Evolutionary conservation across 2,888 invertebrate genomes (phyloP), one percentile per base, ranked within the genome.

Genomic region (Parnassius apollo): DNA sequence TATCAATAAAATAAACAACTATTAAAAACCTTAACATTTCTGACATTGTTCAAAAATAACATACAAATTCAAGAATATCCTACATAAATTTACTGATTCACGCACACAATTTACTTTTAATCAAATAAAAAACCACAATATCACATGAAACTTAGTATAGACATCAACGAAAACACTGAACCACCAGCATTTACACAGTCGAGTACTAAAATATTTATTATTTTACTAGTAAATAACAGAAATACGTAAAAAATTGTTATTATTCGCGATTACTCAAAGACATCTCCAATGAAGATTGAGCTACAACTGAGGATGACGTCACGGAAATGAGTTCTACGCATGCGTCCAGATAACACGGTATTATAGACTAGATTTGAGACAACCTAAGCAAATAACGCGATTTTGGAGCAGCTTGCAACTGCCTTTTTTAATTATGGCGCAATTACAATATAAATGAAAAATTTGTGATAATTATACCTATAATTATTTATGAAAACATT

Each of bases 231-330:
- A 8, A 42, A 53, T 48, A 46, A 50, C 50, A 57, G n/a, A 52
- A 62, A 45, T 53, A 57, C 25, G 11, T 35, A 35, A 53, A 44
- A 12, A 12, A 46, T 49, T 62, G 53, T 57, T 57, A 53, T 52
- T 52, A 58, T 55, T 44, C 49, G 45, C 44, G 65, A 69, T 49
- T 42, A 22, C 61, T 74, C 80, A 72, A 72, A 75, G 76, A 7
- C 35, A 35, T 72, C 79, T 77, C 74, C 69, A 71, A 77, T 80
- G 80, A 79, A 76, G 77, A 70, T 72, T 75, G 76, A 72, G 68
- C 71, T 68, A 76, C 76, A 74, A 88, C 86, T 88, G 80, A 69
- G 50, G 60, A 75, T 86, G 83, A 88, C 87, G 88, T 89, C 91
- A 88, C 78, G 65, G 71, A 85, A 84, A 82, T 82, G 85, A 82